These are phyloP conservation scores for Tethea ocularis DNA, from an alignment of 2,888 invertebrate genomes.

Conservation along the genomic window DNA sequence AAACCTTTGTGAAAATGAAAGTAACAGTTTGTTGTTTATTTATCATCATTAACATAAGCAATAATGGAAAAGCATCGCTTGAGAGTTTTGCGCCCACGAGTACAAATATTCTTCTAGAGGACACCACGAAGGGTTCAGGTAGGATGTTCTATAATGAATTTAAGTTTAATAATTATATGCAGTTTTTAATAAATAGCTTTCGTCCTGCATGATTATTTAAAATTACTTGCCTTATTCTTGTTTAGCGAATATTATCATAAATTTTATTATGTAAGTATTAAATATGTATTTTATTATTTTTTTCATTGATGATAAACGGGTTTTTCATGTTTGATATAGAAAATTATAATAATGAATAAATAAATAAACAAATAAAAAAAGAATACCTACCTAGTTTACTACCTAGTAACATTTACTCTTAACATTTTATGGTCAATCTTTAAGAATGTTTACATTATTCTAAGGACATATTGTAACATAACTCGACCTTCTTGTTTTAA, in stretches of 20 bases:
- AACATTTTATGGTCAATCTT: background rate
- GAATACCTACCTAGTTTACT: too few relatives aligned
- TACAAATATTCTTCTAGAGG: slow-evolving; percentile 60
- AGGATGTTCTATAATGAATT: slow-evolving; percentile 20
- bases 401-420: too few relatives aligned
- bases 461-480: slow-evolving; percentile 5
- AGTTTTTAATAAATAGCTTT: slow-evolving; percentile 7
- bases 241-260: background rate
- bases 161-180: slow-evolving; percentile 6
- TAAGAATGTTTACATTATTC: background rate
- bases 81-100: slow-evolving; percentile 64
- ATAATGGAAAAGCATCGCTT: slow-evolving; percentile 73
- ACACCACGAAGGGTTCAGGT: slow-evolving; percentile 68
- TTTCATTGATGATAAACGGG: too few relatives aligned
- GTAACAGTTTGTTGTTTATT: slow-evolving; percentile 62
- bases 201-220: background rate
- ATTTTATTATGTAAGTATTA: too few relatives aligned
- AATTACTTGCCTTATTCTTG: too few relatives aligned
- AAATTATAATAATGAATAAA: too few relatives aligned
- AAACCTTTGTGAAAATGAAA: slow-evolving; percentile 54
- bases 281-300: too few relatives aligned
- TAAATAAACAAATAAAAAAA: too few relatives aligned
- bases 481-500: slow-evolving; percentile 19
- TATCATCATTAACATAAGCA: slow-evolving; percentile 66
- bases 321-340: too few relatives aligned